Percentiles rank a stretch among this genome's conserved stretches.
Conservation (phyloP, 2,888 invertebrate species). For the Archips crataeganus region DNA sequence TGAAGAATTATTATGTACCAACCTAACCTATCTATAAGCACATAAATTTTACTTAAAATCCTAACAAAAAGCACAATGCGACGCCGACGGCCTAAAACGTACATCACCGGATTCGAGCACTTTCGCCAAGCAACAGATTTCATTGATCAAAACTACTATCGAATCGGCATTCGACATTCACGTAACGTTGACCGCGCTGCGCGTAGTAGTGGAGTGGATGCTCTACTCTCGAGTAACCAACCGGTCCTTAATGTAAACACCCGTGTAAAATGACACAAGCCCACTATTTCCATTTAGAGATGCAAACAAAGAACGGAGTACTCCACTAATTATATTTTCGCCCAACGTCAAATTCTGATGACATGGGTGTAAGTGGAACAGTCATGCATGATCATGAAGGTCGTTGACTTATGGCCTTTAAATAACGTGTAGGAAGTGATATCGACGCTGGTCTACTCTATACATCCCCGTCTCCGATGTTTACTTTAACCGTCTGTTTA, state of each 20-base stretch:
- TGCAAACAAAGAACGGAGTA: constrained; percentile 30
- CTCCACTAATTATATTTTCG: constrained; percentile 40
- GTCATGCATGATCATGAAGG: constrained; percentile 52
- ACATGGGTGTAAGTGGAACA: constrained; percentile 36
- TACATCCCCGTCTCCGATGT: constrained; percentile 61
- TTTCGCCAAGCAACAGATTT: constrained; percentile 51
- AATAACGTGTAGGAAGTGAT: constrained; percentile 71
- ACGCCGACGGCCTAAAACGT: constrained; percentile 21
- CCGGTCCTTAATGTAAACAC: constrained; percentile 52
- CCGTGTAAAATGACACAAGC: constrained; percentile 53
- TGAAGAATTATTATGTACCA: too few relatives aligned
- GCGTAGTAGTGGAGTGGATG: constrained; percentile 45
- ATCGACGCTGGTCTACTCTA: constrained; percentile 54
- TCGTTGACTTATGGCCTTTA: constrained; percentile 66
- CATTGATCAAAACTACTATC: constrained; percentile 52
- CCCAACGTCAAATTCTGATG: constrained; percentile 10
- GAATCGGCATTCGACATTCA: constrained; percentile 40
- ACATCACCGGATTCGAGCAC: constrained; percentile 44
- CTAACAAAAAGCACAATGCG: neutral
- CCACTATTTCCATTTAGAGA: constrained; percentile 48
- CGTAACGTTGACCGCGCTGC: constrained; percentile 44
- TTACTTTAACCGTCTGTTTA: constrained; percentile 69
- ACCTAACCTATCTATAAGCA: too few relatives aligned
- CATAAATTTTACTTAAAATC: too few relatives aligned
- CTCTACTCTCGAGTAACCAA: constrained; percentile 52